Evolutionary conservation across 1,140 invertebrate genomes (phyloP).

Genomic region (Streblospio benedicti): DNA sequence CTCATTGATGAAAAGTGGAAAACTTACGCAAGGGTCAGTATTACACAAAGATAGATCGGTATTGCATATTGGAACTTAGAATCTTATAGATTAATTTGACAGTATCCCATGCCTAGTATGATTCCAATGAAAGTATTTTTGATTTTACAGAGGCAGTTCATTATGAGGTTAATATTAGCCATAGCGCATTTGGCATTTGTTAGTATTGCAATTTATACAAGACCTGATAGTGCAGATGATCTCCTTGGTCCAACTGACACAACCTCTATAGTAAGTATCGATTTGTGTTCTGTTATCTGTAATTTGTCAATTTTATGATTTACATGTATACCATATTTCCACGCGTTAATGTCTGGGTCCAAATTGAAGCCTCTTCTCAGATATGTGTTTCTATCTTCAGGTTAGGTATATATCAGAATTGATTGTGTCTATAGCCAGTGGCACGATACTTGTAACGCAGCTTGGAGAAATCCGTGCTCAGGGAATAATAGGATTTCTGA

Average conservation of each 20-base stretch:
- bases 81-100: too few relatives aligned
- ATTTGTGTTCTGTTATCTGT: not conserved
- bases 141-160: constrained; percentile 68
- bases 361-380: too few relatives aligned
- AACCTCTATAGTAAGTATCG: constrained; percentile 20
- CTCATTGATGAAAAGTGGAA: constrained; percentile 99
- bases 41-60: too few relatives aligned
- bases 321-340: not conserved
- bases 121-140: not conserved
- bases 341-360: too few relatives aligned
- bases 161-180: constrained; percentile 69
- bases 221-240: constrained; percentile 56
- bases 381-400: constrained; percentile 28
- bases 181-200: constrained; percentile 73
- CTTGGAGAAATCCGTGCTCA: constrained; percentile 89
- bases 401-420: constrained; percentile 71
- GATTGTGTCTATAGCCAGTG: constrained; percentile 70
- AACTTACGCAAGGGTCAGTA: constrained; percentile 84
- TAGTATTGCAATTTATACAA: constrained; percentile 78
- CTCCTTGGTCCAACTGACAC: constrained; percentile 46
- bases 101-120: too few relatives aligned
- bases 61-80: too few relatives aligned
- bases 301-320: not conserved
- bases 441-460: constrained; percentile 81
- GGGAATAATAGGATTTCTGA: constrained; percentile 77